A percentile compares a stretch with the other conserved stretches of the same genome.
Evolutionary conservation across 92 coral and sea anemone genomes (phyloP).

Genomic region (Zoanthus sociatus): DNA sequence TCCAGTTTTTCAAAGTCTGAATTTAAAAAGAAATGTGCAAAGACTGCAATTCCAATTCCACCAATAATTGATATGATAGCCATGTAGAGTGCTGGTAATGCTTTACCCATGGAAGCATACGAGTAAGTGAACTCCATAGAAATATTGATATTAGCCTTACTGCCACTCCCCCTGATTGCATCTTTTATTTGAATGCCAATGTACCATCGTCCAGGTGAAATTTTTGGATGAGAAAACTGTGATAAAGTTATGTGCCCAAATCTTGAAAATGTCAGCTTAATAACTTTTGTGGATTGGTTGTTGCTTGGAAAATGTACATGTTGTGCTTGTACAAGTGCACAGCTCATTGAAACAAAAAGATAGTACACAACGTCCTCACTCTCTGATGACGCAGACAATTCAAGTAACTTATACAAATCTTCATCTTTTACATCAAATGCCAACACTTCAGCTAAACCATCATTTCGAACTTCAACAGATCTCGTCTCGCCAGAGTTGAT

Average conservation of each 20-base stretch:
- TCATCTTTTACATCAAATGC: constrained; percentile 74
- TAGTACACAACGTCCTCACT: constrained; percentile 64
- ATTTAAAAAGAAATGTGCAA: constrained; percentile 90
- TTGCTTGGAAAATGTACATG: constrained; percentile 48
- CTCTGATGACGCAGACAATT: constrained; percentile 76
- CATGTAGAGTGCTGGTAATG: constrained; percentile 75
- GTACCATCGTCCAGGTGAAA: constrained; percentile 89
- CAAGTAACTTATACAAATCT: constrained; percentile 67
- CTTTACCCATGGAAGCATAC: constrained; percentile 70
- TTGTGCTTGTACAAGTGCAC: constrained; percentile 66
- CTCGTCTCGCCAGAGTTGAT: constrained; percentile 67
- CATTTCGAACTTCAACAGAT: constrained; percentile 62
- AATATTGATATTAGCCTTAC: constrained; percentile 67
- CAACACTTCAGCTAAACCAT: constrained; percentile 74
- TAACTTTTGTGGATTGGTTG: constrained; percentile 38
- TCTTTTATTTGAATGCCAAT: constrained; percentile 74
- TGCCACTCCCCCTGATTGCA: constrained; percentile 16
- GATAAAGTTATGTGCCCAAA: constrained; percentile 90
- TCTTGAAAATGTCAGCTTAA: constrained; percentile 77
- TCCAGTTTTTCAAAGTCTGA: constrained; percentile 84
- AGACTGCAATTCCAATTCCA: constrained; percentile 77
- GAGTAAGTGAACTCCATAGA: constrained; percentile 60
- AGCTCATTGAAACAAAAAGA: constrained; percentile 80
- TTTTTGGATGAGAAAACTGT: constrained; percentile 85
- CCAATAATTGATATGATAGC: constrained; percentile 70